Percentiles rank a stretch among this genome's conserved stretches.
Evolutionary conservation across 2,888 invertebrate species (phyloP).

Genomic region (Drosophila picticornis): DNA sequence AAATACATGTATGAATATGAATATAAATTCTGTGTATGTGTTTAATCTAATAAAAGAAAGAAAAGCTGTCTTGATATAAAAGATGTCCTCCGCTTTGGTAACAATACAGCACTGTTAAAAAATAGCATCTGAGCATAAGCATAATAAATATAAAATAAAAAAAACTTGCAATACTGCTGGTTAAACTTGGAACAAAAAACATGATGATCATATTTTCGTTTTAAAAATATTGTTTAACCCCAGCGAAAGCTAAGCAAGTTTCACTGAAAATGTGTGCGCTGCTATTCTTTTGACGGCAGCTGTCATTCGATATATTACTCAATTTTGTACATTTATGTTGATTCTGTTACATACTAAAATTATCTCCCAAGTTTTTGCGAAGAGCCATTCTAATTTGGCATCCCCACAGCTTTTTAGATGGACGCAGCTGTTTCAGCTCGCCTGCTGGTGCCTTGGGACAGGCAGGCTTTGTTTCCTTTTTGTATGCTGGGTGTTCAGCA

Average conservation of each 20-base stretch:
- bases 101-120: neutral
- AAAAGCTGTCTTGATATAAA: neutral
- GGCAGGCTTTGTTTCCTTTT: neutral
- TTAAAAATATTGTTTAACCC: neutral
- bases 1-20: no score
- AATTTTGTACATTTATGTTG: constrained; percentile 23
- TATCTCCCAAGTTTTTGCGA: constrained; percentile 52
- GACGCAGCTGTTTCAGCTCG: constrained; percentile 58
- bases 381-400: constrained; percentile 27
- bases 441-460: constrained; percentile 14
- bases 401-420: constrained; percentile 51
- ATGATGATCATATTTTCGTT: neutral
- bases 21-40: neutral
- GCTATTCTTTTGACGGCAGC: constrained; percentile 34
- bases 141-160: no score
- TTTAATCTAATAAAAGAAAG: neutral
- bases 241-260: neutral
- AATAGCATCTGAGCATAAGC: neutral
- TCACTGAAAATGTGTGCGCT: no score
- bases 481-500: constrained; percentile 13
- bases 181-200: constrained; percentile 15
- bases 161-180: neutral
- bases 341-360: constrained; percentile 50
- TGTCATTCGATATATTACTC: constrained; percentile 10
- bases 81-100: neutral